Evolutionary conservation across 1,140 invertebrate species (phyloP).

Genomic region (Drosophila pseudoananassae): DNA sequence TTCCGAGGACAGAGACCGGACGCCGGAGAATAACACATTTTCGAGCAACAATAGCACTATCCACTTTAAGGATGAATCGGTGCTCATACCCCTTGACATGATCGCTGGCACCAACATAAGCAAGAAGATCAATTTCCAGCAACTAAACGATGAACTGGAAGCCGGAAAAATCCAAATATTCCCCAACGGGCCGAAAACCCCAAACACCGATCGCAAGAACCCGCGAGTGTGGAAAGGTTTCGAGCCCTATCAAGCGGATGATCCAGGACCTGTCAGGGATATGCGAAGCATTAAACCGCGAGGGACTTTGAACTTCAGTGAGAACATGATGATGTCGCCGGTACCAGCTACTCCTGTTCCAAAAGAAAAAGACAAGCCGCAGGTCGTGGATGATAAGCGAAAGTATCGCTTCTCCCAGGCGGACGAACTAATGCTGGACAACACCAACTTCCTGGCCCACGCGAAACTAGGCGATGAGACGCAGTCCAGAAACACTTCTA

Average conservation of each 20-base stretch:
- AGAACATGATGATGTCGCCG: conserved; percentile 53
- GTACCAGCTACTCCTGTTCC: neutral
- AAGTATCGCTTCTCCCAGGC: conserved; percentile 66
- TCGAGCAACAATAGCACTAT: conserved; percentile 24
- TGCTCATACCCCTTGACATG: conserved; percentile 54
- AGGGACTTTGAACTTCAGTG: conserved; percentile 54
- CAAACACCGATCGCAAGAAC: conserved; percentile 47
- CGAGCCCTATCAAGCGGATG: conserved; percentile 8
- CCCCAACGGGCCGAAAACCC: conserved; percentile 61
- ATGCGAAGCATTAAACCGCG: conserved; percentile 32
- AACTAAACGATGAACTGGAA: conserved; percentile 59
- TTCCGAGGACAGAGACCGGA: neutral
- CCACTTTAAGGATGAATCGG: conserved; percentile 43
- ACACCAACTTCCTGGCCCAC: conserved; percentile 66
- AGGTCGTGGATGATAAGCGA: conserved; percentile 2
- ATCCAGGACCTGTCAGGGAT: neutral
- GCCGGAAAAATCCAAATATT: conserved; percentile 57
- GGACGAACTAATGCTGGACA: conserved; percentile 65
- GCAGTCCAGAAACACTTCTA: conserved; percentile 57
- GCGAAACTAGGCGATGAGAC: conserved; percentile 68
- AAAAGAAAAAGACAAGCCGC: neutral
- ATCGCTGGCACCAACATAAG: conserved; percentile 46
- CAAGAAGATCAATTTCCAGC: conserved; percentile 52
- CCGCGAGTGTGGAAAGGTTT: conserved; percentile 26
- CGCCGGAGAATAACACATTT: conserved; percentile 1